Conservation (phyloP, 1,140 invertebrate genomes). For the Sesamia nonagrioides region DNA sequence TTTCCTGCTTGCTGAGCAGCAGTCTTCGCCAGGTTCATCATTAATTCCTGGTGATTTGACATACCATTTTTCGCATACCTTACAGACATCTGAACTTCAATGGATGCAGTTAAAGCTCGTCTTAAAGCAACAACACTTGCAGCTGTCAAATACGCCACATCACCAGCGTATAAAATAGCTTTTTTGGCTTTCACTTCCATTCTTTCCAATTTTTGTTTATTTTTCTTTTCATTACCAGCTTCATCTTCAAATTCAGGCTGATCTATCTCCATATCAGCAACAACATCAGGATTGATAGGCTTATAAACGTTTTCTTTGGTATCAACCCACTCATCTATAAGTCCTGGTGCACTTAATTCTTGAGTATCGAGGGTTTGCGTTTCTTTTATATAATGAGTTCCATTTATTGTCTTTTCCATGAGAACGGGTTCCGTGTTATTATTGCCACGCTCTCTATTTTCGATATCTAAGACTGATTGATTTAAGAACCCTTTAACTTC, state of each 20-base stretch:
- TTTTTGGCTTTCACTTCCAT: constrained; percentile 81
- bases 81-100: constrained; percentile 84
- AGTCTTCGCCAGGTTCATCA: constrained; percentile 84
- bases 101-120: constrained; percentile 79
- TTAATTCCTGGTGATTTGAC: constrained; percentile 82
- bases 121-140: constrained; percentile 82
- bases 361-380: constrained; percentile 67
- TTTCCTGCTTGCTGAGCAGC: constrained; percentile 83
- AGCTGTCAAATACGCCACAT: constrained; percentile 81
- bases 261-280: constrained; percentile 80
- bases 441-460: constrained; percentile 60
- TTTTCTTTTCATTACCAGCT: constrained; percentile 70
- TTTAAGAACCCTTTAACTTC: constrained; percentile 77
- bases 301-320: constrained; percentile 70
- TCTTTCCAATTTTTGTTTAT: constrained; percentile 76
- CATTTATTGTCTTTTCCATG: constrained; percentile 72
- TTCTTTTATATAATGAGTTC: constrained; percentile 66
- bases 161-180: constrained; percentile 81
- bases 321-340: constrained; percentile 78
- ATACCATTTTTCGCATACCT: constrained; percentile 80
- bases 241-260: constrained; percentile 75
- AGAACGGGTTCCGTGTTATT: constrained; percentile 72
- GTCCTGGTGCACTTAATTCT: constrained; percentile 67
- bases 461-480: constrained; percentile 74
- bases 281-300: constrained; percentile 71